These are phyloP conservation scores for Drosophila carrolli DNA, from an alignment of 1,140 invertebrate species.

Conservation along the genomic window DNA sequence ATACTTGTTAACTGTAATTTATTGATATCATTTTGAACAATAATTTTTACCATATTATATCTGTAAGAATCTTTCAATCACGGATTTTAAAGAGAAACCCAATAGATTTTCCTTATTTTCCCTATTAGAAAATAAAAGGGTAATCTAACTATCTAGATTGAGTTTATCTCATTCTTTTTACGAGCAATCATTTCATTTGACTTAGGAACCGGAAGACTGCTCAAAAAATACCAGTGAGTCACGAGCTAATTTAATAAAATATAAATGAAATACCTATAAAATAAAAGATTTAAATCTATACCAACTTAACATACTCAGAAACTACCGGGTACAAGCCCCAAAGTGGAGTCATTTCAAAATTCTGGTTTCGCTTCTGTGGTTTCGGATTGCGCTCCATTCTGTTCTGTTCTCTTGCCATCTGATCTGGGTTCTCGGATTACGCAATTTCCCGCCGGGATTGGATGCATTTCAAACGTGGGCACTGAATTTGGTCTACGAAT, in stretches of 20 bases:
- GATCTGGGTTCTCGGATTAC: conserved; percentile 33
- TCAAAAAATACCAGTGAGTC: conserved; percentile 13
- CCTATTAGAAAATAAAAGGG: too few species aligned
- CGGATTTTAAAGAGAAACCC: too few species aligned
- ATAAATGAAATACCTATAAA: conserved; percentile 21
- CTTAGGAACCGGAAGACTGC: conserved; percentile 8
- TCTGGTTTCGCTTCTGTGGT: conserved; percentile 43
- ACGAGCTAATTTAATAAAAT: conserved; percentile 7
- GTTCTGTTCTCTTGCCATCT: conserved; percentile 6
- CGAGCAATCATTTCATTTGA: too few species aligned
- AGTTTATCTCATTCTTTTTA: too few species aligned
- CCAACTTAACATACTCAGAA: conserved; percentile 23
- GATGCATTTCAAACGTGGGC: conserved; percentile 29
- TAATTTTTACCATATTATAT: too few species aligned
- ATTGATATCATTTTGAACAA: too few species aligned
- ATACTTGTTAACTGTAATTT: too few species aligned
- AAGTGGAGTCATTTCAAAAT: conserved; percentile 29
- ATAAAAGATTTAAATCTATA: conserved; percentile 18
- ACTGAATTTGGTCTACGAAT: conserved; percentile 1
- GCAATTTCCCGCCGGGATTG: conserved; percentile 12
- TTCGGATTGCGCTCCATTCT: neutral
- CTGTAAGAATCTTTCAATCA: too few species aligned
- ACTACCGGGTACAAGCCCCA: conserved; percentile 30
- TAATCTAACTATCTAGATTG: too few species aligned
- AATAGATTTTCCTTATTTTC: too few species aligned